Evolutionary conservation across 2,797 vertebrate genomes (phyloP).

Genomic region (Sebastolobus altivelis): DNA sequence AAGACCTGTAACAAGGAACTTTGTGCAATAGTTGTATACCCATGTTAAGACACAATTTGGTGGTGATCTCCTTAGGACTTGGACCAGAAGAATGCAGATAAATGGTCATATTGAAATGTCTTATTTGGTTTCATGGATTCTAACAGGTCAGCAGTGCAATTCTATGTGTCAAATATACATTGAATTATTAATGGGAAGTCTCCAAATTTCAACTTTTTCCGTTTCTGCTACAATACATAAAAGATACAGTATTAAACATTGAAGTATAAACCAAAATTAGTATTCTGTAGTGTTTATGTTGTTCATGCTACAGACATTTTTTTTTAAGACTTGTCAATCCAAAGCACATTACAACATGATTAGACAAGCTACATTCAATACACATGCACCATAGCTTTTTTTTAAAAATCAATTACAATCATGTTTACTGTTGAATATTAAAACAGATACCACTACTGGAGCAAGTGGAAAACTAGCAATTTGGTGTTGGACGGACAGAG

Average conservation of each 20-base stretch:
- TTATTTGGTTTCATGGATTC: constrained; percentile 77
- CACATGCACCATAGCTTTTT: constrained; percentile 77
- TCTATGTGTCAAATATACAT: constrained; percentile 53
- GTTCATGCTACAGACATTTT: constrained; percentile 77
- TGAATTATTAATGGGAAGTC: constrained; percentile 44
- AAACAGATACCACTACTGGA: constrained; percentile 51
- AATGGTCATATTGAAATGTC: constrained; percentile 69
- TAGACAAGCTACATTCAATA: constrained; percentile 81
- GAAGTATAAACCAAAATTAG: constrained; percentile 61
- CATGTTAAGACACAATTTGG: constrained; percentile 86
- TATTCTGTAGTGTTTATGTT: constrained; percentile 56
- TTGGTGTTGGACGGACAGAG: constrained; percentile 68
- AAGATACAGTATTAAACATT: constrained; percentile 61
- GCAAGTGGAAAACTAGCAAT: constrained; percentile 63
- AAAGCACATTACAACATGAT: constrained; percentile 75
- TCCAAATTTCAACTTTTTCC: constrained; percentile 54
- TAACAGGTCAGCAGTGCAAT: constrained; percentile 73
- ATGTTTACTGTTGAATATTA: constrained; percentile 64
- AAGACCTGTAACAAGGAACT: constrained; percentile 71
- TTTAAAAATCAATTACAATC: constrained; percentile 75
- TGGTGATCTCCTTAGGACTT: constrained; percentile 74
- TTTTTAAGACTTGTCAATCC: constrained; percentile 64
- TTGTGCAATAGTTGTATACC: constrained; percentile 81
- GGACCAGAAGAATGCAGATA: constrained; percentile 69
- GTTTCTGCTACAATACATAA: constrained; percentile 64